Percentiles rank a stretch among this genome's conserved stretches.
These are phyloP conservation scores for Sphaerophoria rueppellii DNA, from an alignment of 2,888 invertebrate species.

Conservation along the genomic window DNA sequence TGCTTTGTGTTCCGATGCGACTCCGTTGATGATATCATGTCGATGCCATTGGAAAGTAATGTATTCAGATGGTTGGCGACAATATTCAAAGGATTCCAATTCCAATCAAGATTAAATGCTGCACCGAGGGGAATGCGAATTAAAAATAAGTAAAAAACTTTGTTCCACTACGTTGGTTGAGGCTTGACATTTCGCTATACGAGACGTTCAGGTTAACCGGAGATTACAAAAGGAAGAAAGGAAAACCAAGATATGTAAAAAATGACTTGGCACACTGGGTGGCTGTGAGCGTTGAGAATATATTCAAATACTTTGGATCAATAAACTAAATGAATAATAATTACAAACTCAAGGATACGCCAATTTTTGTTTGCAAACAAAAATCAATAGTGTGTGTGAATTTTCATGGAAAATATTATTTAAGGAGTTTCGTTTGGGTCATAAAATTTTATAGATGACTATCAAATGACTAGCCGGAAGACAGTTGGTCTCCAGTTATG, in stretches of 20 bases:
- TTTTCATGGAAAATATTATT: background rate
- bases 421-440: background rate
- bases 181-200: constrained; percentile 15
- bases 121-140: constrained; percentile 38
- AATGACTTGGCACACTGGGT: background rate
- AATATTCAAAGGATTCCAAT: constrained; percentile 70
- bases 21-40: constrained; percentile 65
- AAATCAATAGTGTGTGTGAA: background rate
- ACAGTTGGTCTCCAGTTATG: background rate
- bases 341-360: constrained; percentile 6
- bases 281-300: background rate
- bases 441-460: background rate
- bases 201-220: background rate
- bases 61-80: constrained; percentile 69
- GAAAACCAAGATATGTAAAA: constrained; percentile 10
- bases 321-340: constrained; percentile 19
- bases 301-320: constrained; percentile 25
- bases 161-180: constrained; percentile 1
- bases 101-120: constrained; percentile 66
- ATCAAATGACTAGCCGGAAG: background rate
- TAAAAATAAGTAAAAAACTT: constrained; percentile 32
- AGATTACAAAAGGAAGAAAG: background rate
- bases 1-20: constrained; percentile 13
- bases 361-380: constrained; percentile 4
- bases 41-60: constrained; percentile 60